Conservation (phyloP, 2,888 invertebrate species). For the Cactoblastis cactorum region DNA sequence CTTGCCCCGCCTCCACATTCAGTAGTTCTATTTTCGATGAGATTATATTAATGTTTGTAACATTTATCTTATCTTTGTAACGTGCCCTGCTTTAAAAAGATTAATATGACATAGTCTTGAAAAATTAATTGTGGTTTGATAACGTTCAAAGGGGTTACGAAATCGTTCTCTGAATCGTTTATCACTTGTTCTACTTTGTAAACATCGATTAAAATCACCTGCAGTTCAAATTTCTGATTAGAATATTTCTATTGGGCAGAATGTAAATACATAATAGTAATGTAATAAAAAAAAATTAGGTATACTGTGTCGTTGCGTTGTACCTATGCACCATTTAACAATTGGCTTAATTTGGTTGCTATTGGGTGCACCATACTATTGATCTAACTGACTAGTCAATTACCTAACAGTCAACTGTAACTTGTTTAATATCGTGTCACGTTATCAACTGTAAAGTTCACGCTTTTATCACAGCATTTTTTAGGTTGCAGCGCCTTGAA, state of each 20-base stretch:
- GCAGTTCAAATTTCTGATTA: no score
- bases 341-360: slow-evolving; percentile 11
- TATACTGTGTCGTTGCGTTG: no score
- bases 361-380: slow-evolving; percentile 16
- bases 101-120: neutral
- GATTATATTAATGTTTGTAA: slow-evolving; percentile 5
- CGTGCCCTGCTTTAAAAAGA: neutral
- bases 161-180: neutral
- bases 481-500: neutral
- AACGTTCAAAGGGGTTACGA: neutral
- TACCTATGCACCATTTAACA: slow-evolving; percentile 20
- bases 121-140: neutral
- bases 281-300: no score
- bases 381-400: slow-evolving; percentile 14
- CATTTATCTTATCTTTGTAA: slow-evolving; percentile 12
- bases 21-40: slow-evolving; percentile 1
- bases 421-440: neutral
- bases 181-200: neutral
- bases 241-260: no score
- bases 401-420: no score
- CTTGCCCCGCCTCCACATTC: neutral
- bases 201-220: no score
- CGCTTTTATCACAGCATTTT: slow-evolving; percentile 6
- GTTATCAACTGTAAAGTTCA: neutral
- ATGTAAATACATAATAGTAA: no score